Evolutionary conservation across 23 tunicate species (phyloP).

Genomic region (Halocynthia aurantium): DNA sequence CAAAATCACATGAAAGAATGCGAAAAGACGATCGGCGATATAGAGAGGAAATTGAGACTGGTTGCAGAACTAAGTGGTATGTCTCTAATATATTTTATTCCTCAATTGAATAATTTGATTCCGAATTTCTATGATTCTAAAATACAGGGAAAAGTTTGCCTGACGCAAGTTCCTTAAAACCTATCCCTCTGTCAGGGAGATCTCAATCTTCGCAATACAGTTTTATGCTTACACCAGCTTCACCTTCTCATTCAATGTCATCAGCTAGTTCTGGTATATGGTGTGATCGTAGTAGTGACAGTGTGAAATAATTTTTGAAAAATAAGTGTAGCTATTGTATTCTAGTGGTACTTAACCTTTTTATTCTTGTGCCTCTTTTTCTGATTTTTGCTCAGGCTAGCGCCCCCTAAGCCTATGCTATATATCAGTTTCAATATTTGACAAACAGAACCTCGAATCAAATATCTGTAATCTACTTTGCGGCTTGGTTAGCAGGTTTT

Average conservation of each 20-base stretch:
- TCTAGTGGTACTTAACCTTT: no score
- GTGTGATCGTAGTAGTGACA: background rate
- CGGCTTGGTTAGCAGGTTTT: no score
- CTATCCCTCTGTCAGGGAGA: slow-evolving; percentile 13
- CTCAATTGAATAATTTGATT: background rate
- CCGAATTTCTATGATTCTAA: background rate
- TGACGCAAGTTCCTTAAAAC: slow-evolving; percentile 7
- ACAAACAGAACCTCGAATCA: no score
- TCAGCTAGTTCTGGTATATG: slow-evolving; percentile 24
- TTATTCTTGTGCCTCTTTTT: no score
- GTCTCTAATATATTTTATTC: background rate
- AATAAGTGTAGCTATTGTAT: no score
- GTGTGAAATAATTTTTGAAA: background rate
- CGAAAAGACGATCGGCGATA: slow-evolving; percentile 48
- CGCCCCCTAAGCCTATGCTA: no score
- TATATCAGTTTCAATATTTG: no score
- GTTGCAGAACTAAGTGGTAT: slow-evolving; percentile 64
- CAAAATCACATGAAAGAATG: slow-evolving; percentile 77
- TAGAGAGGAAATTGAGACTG: slow-evolving; percentile 67
- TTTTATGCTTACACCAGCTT: background rate
- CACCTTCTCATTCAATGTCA: background rate
- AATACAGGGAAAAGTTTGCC: slow-evolving; percentile 11
- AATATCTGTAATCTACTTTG: no score
- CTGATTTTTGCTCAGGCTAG: no score
- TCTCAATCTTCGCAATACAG: slow-evolving; percentile 20